Base-by-base conservation (phyloP, 2,113 vertebrate species). In the Anolis sagrei region DNA sequence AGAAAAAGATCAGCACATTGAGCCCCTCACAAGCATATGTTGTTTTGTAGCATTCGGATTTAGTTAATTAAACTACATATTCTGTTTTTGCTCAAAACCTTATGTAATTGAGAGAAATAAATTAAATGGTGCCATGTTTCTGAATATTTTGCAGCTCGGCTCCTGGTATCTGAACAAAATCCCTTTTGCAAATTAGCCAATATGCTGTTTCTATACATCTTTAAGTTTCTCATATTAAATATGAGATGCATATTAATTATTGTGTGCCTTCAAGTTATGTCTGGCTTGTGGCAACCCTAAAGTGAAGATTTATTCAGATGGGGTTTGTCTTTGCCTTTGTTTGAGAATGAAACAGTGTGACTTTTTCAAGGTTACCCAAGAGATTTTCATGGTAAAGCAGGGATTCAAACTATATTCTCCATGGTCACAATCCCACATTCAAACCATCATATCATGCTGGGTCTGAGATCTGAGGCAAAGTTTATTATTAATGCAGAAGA, bases 41-140 rank as follows among this genome's bases (percentile, higher is more conserved):
- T 36, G 39, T 88, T 90, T 83, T 82, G 82, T 27, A 62, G n/a
- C 2, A 76, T 79, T 66, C 74, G 48, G 51, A 70, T 82, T 76
- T 54, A 29, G 79, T 7, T 34, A 76, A 32, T 1, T 54, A 76
- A 69, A 23, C 77, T 80, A n/a, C 8, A n/a, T 81, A 76, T 62
- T 79, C 66, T 27, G 27, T 7, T 72, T 78, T 73, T 86, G n/a
- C 49, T 86, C 83, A 18, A 78, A 87, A 72, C 5, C 3, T 16
- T 70, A 58, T 7, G 61, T 10, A 81, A 7, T 16, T 39, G 44
- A 81, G 32, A 81, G 23, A 81, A 64, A 66, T 64, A 80, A 80
- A 86, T 27, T 79, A 72, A 61, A 70, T 79, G 51, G 19, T 0
- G 74, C 13, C 0, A 80, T 21, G 49, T 76, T 87, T 54, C 19